A percentile compares a stretch with the other conserved stretches of the same genome.
Evolutionary conservation across 2,797 vertebrate species (phyloP).

Genomic region (Erethizon dorsatum): DNA sequence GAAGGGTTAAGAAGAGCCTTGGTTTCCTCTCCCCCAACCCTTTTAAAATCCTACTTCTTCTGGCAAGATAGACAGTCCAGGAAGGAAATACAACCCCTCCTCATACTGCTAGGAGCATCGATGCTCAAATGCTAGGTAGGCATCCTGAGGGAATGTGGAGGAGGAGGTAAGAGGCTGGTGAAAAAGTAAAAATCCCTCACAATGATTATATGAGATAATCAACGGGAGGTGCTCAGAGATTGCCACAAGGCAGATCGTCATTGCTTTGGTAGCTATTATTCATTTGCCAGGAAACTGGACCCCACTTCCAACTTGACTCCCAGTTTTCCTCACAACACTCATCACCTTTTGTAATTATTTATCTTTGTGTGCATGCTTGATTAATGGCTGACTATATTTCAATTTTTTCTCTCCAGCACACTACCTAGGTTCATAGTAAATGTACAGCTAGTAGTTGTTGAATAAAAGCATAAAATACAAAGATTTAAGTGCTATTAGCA

Average conservation of each 20-base stretch:
- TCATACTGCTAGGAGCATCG: background rate
- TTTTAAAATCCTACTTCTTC: background rate
- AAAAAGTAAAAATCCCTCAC: background rate
- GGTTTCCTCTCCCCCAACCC: background rate
- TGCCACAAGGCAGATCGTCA: accelerated
- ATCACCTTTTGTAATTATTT: background rate
- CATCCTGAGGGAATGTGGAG: background rate
- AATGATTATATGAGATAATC: background rate
- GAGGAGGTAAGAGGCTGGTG: background rate
- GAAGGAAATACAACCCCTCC: background rate
- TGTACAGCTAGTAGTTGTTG: background rate
- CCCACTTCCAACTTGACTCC: background rate
- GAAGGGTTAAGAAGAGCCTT: background rate
- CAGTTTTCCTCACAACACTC: background rate
- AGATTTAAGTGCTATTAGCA: background rate
- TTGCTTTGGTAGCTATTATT: background rate
- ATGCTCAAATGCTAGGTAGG: no score
- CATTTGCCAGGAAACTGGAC: background rate
- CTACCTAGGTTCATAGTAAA: background rate
- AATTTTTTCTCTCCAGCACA: background rate
- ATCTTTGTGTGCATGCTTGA: background rate
- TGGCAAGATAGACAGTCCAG: background rate
- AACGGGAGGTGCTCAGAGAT: accelerated
- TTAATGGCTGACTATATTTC: background rate
- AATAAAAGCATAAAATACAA: background rate